Evolutionary conservation across 1,140 invertebrate genomes (phyloP), one percentile per base, ranked within the genome.

Genomic region (Tetranychus urticae): DNA sequence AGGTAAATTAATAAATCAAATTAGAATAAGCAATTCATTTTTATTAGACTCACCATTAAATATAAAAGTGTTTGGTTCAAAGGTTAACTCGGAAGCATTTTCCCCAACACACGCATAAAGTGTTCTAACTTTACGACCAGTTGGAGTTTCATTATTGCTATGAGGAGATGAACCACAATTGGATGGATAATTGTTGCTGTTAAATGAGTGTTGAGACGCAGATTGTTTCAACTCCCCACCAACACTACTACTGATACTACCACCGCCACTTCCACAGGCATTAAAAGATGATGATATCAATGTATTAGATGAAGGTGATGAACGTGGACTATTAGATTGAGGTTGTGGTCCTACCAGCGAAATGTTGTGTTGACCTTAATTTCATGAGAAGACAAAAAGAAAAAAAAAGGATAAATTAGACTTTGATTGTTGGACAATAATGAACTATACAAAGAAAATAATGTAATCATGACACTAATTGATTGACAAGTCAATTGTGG

Each of bases 21-120:
- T 8, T 34, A 36, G 14, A 42, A 7, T 13, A 31, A 50, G 60
- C 31, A 48, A 3, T 47, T 36, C 46, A 47, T 74, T 5, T 42
- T 42, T 42, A 42, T 0, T 42, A 10, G 0, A 5, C 77, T 78
- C 78, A 92, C 89, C 90, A 80, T 94, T 89, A 62, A 84, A 87
- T 67, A 97, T 92, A 66, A 97, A 90, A 79, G 93, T 86, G 79
- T 96, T 96, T 64, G 91, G 89, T 77, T 94, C 89, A 78, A 97
- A 97, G 47, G 90, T 94, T 63, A 97, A 75, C 76, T 97, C 92
- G 62, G 89, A 86, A 70, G 91, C 86, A 75, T 89, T 90, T 75
- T 94, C 92, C 59, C 89, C 92, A 65, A 91, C 78, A 75, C 92
- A 97, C 55, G 87, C 84, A 74, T 94, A 97, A 45, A 97, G 74